These are phyloP conservation scores for Tautogolabrus adspersus DNA, from an alignment of 2,113 vertebrate genomes.

Conservation along the genomic window DNA sequence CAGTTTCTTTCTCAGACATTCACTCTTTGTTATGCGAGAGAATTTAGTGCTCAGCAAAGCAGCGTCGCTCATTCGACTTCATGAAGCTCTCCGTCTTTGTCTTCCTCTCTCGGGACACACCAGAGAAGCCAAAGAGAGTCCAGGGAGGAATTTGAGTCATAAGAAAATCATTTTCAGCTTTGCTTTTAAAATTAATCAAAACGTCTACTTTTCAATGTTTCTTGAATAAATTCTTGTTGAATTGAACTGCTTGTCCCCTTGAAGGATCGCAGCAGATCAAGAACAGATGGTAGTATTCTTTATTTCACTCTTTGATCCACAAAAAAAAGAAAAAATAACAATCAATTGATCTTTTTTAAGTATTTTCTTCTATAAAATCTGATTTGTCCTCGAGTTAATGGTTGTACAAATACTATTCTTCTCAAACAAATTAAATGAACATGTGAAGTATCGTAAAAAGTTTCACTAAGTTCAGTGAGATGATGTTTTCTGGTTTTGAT, in stretches of 20 bases:
- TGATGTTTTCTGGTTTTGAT: too few species aligned
- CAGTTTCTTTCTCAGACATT: constrained; percentile 76
- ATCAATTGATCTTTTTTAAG: neutral
- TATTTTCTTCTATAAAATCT: too few species aligned
- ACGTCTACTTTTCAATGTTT: neutral
- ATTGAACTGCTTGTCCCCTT: neutral
- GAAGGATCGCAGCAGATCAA: too few species aligned
- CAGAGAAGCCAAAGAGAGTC: neutral
- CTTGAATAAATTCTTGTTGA: neutral
- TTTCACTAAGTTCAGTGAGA: too few species aligned
- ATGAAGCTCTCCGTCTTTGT: constrained; percentile 57
- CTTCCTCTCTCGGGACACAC: constrained; percentile 9
- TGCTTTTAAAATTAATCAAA: neutral
- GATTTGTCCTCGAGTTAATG: too few species aligned
- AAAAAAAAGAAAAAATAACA: neutral
- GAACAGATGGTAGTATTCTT: neutral
- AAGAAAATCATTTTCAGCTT: constrained; percentile 9
- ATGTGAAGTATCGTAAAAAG: too few species aligned
- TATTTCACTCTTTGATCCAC: neutral
- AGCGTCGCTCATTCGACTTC: constrained; percentile 71
- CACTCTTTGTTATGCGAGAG: constrained; percentile 80
- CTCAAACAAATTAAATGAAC: too few species aligned
- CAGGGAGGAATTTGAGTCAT: neutral
- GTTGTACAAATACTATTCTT: too few species aligned
- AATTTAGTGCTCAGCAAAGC: constrained; percentile 82